A percentile compares a stretch with the other conserved stretches of the same genome.
Conservation (phyloP, 2,888 invertebrate genomes). For the Microctonus aethiopoides region DNA sequence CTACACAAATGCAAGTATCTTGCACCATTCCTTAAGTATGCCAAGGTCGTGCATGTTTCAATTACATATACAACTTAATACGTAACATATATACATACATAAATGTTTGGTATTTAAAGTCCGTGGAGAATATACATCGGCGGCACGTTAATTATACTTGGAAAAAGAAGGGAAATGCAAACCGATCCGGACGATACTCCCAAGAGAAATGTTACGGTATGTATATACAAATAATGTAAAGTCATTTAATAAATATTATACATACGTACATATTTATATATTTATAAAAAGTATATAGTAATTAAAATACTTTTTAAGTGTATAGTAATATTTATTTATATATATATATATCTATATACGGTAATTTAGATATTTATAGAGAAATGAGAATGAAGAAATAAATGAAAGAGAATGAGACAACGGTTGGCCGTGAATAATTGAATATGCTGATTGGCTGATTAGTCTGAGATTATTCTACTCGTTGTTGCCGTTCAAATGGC, state of each 20-base stretch:
- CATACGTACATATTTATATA: constrained; percentile 15
- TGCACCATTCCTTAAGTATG: constrained; percentile 17
- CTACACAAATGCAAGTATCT: background rate
- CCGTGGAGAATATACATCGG: constrained; percentile 4
- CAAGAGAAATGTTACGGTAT: constrained; percentile 12
- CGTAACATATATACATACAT: constrained; percentile 14
- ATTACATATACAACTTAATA: constrained; percentile 23
- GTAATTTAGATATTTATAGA: background rate
- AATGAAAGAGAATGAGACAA: constrained; percentile 12
- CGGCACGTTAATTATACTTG: constrained; percentile 21
- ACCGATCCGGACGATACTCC: constrained; percentile 17
- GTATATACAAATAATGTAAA: constrained; percentile 13
- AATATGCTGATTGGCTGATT: constrained; percentile 47
- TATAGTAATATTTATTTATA: too few species aligned
- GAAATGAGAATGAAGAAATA: constrained; percentile 8
- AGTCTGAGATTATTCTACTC: constrained; percentile 46
- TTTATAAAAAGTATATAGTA: background rate
- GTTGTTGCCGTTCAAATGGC: constrained; percentile 46
- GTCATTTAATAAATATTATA: too few species aligned
- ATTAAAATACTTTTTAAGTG: constrained; percentile 5
- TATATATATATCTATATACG: too few species aligned
- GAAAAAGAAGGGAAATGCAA: constrained; percentile 22
- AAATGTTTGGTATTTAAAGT: constrained; percentile 23
- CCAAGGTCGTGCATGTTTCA: constrained; percentile 29
- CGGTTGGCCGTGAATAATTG: constrained; percentile 43